These are phyloP conservation scores for Henicopernis longicauda DNA, from an alignment of 2,113 vertebrate genomes.

Conservation along the genomic window DNA sequence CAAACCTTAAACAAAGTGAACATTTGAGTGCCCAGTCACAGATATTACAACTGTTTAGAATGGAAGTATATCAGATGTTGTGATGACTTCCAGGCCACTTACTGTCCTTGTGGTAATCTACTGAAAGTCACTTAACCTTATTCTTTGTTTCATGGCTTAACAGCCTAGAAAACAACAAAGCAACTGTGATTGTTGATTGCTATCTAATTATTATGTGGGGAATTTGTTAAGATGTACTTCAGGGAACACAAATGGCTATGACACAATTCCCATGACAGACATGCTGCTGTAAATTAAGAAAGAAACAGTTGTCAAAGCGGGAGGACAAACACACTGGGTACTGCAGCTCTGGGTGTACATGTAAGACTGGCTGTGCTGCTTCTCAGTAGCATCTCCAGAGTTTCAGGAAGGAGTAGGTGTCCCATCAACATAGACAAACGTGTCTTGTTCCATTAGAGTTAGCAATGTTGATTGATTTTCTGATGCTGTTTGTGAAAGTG, in stretches of 20 bases:
- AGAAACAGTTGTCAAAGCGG: not conserved
- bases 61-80: not conserved
- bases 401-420: not conserved
- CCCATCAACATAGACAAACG: not conserved
- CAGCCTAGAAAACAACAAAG: not conserved
- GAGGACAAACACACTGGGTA: not conserved
- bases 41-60: not conserved
- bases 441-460: not conserved
- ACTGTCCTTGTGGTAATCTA: not conserved
- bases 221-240: slow-evolving; percentile 28
- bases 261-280: not conserved
- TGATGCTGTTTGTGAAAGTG: not conserved
- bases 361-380: not conserved
- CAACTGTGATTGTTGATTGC: not conserved
- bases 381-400: not conserved
- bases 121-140: not conserved
- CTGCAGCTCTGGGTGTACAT: not conserved
- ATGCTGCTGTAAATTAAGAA: not conserved
- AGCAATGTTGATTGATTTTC: not conserved
- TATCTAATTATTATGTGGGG: not conserved
- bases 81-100: not conserved
- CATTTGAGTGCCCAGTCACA: not conserved
- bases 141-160: not conserved
- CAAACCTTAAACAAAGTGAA: not conserved
- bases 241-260: not conserved